A percentile compares a stretch with the other conserved stretches of the same genome.
phyloP scores from a whole-genome alignment of 2,888 invertebrate species.

The Deilephila porcellus region DNA sequence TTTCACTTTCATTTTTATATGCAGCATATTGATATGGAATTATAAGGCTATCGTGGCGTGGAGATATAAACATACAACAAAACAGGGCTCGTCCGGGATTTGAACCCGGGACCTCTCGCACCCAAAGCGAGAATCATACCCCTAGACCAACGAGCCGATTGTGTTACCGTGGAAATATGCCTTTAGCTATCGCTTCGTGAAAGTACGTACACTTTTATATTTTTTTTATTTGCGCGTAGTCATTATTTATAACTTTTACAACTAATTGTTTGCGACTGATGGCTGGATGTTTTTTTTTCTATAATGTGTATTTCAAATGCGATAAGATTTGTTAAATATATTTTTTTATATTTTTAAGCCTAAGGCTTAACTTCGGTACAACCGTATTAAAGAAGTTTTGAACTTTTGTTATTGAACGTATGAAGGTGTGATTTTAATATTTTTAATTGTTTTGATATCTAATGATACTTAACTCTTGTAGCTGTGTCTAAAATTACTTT shows the following conservation, averaged over 20 bases:
- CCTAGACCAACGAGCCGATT: constrained; percentile 79
- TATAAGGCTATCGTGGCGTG: background rate
- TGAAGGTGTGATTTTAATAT: too few species aligned
- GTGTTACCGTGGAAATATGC: background rate
- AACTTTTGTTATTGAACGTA: too few species aligned
- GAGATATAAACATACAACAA: background rate
- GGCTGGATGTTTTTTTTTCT: too few species aligned
- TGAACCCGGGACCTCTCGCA: constrained; percentile 80
- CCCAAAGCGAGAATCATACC: constrained; percentile 83
- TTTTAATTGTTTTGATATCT: too few species aligned
- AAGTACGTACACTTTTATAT: background rate
- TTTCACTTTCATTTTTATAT: too few species aligned
- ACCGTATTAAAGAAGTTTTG: too few species aligned
- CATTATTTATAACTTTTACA: background rate
- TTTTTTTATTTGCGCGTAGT: background rate
- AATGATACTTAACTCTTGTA: too few species aligned
- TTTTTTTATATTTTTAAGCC: too few species aligned
- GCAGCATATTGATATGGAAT: background rate
- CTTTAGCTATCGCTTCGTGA: background rate
- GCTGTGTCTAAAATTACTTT: too few species aligned
- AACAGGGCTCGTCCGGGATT: constrained; percentile 66
- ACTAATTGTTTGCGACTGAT: background rate
- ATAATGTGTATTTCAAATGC: too few species aligned
- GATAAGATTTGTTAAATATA: too few species aligned
- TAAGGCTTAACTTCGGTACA: too few species aligned